Evolutionary conservation across 2,888 invertebrate species (phyloP).

Genomic region (Tiliacea citrago): DNA sequence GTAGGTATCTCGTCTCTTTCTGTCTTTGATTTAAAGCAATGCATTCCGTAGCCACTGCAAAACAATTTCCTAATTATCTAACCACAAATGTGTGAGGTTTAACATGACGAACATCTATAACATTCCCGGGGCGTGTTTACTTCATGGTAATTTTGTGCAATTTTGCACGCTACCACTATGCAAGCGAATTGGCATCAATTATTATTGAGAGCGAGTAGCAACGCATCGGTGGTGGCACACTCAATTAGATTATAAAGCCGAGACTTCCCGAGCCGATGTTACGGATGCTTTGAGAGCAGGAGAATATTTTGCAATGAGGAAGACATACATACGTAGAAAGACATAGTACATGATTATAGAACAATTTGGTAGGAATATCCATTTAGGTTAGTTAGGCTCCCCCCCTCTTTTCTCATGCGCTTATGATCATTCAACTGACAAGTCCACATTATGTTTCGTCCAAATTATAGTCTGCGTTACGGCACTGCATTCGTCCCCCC

Average conservation of each 20-base stretch:
- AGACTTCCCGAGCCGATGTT: constrained; percentile 29
- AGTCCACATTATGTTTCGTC: constrained; percentile 19
- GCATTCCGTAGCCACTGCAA: background rate
- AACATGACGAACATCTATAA: background rate
- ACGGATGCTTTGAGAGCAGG: constrained; percentile 20
- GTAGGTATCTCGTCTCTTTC: background rate
- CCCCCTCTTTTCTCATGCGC: constrained; percentile 8
- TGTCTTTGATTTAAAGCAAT: background rate
- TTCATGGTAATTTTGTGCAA: constrained; percentile 52
- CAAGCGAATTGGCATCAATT: constrained; percentile 59
- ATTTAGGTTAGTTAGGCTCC: constrained; percentile 4
- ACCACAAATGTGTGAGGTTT: constrained; percentile 2
- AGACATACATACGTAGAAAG: background rate
- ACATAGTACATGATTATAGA: background rate
- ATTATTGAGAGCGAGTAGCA: constrained; percentile 28
- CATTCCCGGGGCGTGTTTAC: background rate
- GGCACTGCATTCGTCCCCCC: constrained; percentile 16
- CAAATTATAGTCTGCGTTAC: constrained; percentile 19
- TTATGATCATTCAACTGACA: constrained; percentile 8
- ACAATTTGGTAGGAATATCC: background rate
- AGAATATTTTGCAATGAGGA: constrained; percentile 10
- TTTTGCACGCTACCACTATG: constrained; percentile 41
- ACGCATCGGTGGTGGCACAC: constrained; percentile 36
- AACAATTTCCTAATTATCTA: background rate
- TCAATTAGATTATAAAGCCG: constrained; percentile 58